phyloP scores from a whole-genome alignment of 2,888 invertebrate genomes.

The Andrena camellia region DNA sequence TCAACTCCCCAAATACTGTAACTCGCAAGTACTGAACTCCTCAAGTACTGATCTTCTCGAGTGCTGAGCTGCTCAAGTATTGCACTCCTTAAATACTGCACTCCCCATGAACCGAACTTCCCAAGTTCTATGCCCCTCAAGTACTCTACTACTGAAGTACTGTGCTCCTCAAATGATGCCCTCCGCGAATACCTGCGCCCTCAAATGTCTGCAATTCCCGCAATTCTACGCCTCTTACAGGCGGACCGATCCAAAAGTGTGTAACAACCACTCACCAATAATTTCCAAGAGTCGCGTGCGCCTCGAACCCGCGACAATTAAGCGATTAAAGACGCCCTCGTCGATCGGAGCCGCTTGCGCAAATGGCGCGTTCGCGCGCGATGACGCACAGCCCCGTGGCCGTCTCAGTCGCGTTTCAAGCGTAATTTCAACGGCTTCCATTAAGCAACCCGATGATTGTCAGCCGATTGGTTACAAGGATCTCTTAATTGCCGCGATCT shows the following conservation, averaged over 20 bases:
- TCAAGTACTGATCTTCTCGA: too few relatives aligned
- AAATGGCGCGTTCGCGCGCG: conserved; percentile 24
- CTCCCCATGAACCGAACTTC: too few relatives aligned
- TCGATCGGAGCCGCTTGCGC: conserved; percentile 33
- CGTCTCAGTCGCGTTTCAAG: conserved; percentile 18
- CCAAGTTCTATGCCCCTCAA: background rate
- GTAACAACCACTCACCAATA: conserved; percentile 26
- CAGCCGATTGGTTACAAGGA: conserved; percentile 61
- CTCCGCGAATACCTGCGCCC: background rate
- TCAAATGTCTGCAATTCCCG: background rate
- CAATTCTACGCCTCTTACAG: background rate
- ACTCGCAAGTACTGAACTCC: background rate
- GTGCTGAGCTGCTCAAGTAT: too few relatives aligned
- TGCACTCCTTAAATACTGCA: too few relatives aligned
- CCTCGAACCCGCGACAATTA: conserved; percentile 49
- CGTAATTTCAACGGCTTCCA: conserved; percentile 42
- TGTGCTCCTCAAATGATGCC: background rate
- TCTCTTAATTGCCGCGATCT: conserved; percentile 47
- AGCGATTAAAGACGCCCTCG: conserved; percentile 56
- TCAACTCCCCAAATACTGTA: background rate
- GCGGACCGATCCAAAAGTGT: conserved; percentile 26
- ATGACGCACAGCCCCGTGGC: conserved; percentile 39
- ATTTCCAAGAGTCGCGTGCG: conserved; percentile 40
- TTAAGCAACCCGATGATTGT: conserved; percentile 43
- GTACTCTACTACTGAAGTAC: background rate